Conservation (phyloP, 2,113 vertebrate genomes). For the Petromus typicus region DNA sequence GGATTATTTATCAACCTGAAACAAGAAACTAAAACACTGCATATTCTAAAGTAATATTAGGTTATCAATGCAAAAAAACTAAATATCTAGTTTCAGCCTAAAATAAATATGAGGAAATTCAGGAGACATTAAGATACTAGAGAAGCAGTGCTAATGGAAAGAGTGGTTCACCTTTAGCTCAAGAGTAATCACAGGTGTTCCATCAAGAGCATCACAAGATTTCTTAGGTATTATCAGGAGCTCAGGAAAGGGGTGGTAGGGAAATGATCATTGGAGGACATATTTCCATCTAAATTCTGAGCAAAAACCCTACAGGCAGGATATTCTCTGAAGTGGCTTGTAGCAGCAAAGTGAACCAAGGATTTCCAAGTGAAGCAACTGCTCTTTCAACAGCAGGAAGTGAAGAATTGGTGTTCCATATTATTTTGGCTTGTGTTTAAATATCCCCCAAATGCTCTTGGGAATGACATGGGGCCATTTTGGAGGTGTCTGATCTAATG, state of each 20-base stretch:
- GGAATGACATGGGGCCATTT: no score
- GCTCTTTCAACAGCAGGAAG: not conserved
- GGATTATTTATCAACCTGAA: not conserved
- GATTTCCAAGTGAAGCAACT: not conserved
- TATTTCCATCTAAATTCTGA: not conserved
- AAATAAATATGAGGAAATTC: not conserved
- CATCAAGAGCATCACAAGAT: not conserved
- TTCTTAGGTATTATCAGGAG: not conserved
- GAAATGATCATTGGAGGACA: not conserved
- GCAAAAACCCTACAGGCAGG: not conserved
- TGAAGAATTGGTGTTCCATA: not conserved
- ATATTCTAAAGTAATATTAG: not conserved
- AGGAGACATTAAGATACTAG: no score
- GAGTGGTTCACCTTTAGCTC: not conserved
- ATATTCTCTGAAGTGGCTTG: not conserved
- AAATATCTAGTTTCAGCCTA: not conserved
- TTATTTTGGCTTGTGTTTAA: no score
- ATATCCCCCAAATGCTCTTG: no score
- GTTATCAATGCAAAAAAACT: not conserved
- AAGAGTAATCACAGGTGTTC: not conserved
- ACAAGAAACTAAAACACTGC: not conserved
- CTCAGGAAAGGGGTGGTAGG: rapidly evolving
- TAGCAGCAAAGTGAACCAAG: not conserved
- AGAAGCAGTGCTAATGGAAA: not conserved
- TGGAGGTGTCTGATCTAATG: no score